Evolutionary conservation across 2,797 vertebrate genomes (phyloP), one percentile per base, ranked within the genome.

Genomic region (Rousettus madagascariensis): DNA sequence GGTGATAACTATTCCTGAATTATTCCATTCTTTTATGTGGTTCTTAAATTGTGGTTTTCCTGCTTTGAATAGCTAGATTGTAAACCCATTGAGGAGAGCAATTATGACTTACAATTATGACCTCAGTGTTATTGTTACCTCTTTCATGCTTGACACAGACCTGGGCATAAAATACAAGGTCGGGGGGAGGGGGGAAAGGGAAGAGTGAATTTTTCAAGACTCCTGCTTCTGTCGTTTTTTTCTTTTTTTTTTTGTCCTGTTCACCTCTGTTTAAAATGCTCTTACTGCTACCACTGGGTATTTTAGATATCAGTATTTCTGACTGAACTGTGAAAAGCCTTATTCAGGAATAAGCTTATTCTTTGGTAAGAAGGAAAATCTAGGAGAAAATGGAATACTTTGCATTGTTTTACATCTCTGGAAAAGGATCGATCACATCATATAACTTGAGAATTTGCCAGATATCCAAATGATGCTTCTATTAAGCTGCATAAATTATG

Each of bases 401-500:
- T 43, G 20, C 63, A 46, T 96, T 87, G 11, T 95, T 95, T 90
- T 95, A 86, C 24, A 66, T 92, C 55, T 36, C 69, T 87, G 24
- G 33, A 74, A 92, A 88, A 86, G 49, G 55, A 87, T 36, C 88
- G 55, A n/a, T 92, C 20, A 71, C 22, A 41, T 94, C 72, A 74
- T 74, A n/a, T 92, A 96, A 95, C 51, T 90, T 90, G 77, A 96
- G 46, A 87, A 85, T 91, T 87, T 96, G 30, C 26, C 86, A 79
- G 88, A 94, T 91, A 66, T 55, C 15, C 46, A 85, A 91, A 90
- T 66, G 33, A 92, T 93, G 43, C 68, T 92, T 97, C 82, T 85
- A 51, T 96, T 53, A 94, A 77, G 72, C 68, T 69, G 16, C 61
- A 28, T 77, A 82, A 88, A 79, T 79, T 96, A 13, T 90, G 66